phyloP scores from a whole-genome alignment of 2,888 invertebrate genomes.

The Chymomyza procnemis region DNA sequence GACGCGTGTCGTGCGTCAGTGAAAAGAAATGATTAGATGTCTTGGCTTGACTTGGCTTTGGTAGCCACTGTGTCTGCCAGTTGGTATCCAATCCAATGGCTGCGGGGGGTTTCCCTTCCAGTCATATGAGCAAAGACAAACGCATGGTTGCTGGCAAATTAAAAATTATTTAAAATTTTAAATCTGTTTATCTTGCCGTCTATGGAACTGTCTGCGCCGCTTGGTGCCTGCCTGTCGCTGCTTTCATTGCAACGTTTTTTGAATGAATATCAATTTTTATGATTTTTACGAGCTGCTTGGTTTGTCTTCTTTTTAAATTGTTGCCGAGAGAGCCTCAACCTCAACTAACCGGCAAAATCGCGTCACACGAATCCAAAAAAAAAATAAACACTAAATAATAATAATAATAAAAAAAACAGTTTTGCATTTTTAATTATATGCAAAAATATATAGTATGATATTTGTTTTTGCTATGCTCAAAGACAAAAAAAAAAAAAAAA shows the following conservation, averaged over 20 bases:
- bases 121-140: neutral
- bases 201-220: neutral
- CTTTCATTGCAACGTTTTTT: neutral
- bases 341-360: neutral
- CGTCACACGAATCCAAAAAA: neutral
- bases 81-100: slow-evolving; percentile 1
- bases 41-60: neutral
- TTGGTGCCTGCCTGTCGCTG: neutral
- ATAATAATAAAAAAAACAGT: slow-evolving; percentile 24
- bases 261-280: slow-evolving; percentile 22
- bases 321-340: neutral
- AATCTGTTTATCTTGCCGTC: neutral
- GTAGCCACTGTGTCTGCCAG: neutral
- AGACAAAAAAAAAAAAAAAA: neutral
- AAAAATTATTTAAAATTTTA: neutral
- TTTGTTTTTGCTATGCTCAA: slow-evolving; percentile 32
- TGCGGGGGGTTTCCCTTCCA: slow-evolving; percentile 30
- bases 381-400: neutral
- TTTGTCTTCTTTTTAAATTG: neutral
- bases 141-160: neutral
- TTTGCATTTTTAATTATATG: slow-evolving; percentile 69
- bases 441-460: slow-evolving; percentile 35
- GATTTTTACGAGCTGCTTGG: slow-evolving; percentile 2
- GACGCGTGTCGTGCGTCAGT: slow-evolving; percentile 43
- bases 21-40: slow-evolving; percentile 7